Base-by-base conservation (phyloP, 2,797 vertebrate species). In the Decapterus maruadsi region DNA sequence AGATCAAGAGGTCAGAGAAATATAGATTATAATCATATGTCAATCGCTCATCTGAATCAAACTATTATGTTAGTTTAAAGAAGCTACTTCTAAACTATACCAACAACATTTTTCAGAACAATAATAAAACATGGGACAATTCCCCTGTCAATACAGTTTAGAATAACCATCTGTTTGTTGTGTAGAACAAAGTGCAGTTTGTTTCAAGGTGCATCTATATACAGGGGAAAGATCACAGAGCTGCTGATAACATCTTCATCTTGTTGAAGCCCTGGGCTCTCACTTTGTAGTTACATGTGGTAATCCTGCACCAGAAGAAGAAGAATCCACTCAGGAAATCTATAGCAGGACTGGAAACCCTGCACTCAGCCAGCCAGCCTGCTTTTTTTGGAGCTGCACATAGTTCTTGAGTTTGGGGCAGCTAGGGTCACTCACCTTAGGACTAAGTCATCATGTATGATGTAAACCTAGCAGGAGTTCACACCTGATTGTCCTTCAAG, bases 211-310 rank as follows among this genome's bases (percentile, higher is more conserved):
- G 79, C 48, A 75, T 81, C 72, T 61, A 63, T 46, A 62, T 42
- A 60, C 31, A 67, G 67, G 45, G 63, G 26, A 76, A 63, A 85
- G 84, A 89, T 87, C 81, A 87, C 59, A 89, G 72, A 38, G 29
- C 68, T 84, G 54, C 71, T 82, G 85, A 83, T 78, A 76, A 70
- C 82, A 80, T 68, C 80, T 78, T 80, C 80, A 83, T 85, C 69
- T 84, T 43, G 68, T 74, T 26, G 7, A 69, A 73, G 84, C 90
- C 80, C 74, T 76, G 80, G 69, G 84, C 79, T 82, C 71, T 75
- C 31, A 48, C 86, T 91, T 87, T 90, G 86, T 88, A 87, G 82
- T 85, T 81, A 50, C 63, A 78, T 65, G 46, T 70, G 78, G 84
- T 88, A 82, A 87, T 82, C 29, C 69, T 67, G 82, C 82, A 75